phyloP scores from a whole-genome alignment of 2,113 vertebrate species.

The Prietella phreatophila region DNA sequence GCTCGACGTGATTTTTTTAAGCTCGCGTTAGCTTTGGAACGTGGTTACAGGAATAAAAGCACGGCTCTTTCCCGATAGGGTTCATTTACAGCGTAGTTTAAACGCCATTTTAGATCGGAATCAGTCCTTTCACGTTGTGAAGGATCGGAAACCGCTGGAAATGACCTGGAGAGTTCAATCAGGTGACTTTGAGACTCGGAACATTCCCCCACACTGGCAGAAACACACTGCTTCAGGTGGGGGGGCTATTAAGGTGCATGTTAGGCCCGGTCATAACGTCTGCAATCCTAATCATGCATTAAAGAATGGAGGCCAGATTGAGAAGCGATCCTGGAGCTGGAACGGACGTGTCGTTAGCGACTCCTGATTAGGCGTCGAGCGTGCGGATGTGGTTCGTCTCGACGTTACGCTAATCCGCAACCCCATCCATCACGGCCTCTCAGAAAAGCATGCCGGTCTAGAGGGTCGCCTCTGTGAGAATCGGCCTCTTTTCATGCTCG shows the following conservation, averaged over 20 bases:
- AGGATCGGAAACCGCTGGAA: background rate
- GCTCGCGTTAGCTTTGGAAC: background rate
- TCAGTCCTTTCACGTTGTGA: background rate
- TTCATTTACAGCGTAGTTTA: background rate
- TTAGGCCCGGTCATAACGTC: constrained; percentile 30
- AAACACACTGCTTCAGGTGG: constrained; percentile 1
- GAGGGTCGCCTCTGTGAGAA: background rate
- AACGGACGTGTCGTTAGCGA: constrained; percentile 45
- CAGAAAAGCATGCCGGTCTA: constrained; percentile 30
- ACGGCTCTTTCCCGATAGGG: background rate
- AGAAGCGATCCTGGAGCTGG: constrained; percentile 14
- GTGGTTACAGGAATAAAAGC: background rate
- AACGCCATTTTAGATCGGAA: background rate
- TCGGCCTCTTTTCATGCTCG: constrained; percentile 9
- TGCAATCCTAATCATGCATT: constrained; percentile 38
- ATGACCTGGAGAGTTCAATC: background rate
- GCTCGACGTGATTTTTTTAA: background rate
- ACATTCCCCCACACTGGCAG: constrained; percentile 6
- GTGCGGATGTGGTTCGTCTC: constrained; percentile 25
- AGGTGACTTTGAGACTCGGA: background rate
- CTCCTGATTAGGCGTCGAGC: constrained; percentile 47
- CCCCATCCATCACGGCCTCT: constrained; percentile 54
- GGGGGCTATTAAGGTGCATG: constrained; percentile 8
- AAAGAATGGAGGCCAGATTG: background rate
- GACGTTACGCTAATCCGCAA: constrained; percentile 28